Conservation (phyloP, 1,140 invertebrate species). For the Bradysia coprophila region DNA sequence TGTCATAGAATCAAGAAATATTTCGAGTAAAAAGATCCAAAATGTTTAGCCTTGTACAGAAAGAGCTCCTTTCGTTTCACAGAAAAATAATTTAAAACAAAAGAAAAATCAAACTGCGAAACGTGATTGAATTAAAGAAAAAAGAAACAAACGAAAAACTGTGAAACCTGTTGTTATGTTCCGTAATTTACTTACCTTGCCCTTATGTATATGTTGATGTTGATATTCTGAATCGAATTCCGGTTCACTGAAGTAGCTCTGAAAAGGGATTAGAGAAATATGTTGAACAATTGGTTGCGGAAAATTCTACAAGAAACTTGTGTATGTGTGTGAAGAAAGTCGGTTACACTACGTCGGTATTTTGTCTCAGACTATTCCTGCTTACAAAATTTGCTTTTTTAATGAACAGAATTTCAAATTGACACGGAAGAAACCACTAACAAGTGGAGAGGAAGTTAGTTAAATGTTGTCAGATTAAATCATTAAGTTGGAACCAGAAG, state of each 20-base stretch:
- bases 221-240: conserved; percentile 88
- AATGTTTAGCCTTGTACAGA: too few species aligned
- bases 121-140: neutral
- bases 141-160: neutral
- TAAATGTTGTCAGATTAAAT: neutral
- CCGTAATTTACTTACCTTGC: conserved; percentile 67
- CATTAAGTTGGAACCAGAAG: neutral
- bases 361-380: too few species aligned
- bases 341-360: too few species aligned
- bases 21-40: too few species aligned
- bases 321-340: neutral
- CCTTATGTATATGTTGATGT: conserved; percentile 83
- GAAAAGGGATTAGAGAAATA: conserved; percentile 23
- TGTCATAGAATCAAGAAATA: too few species aligned
- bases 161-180: too few species aligned
- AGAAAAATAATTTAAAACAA: too few species aligned
- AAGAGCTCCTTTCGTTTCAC: too few species aligned
- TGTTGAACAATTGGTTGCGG: neutral
- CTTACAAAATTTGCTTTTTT: too few species aligned
- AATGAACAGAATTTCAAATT: too few species aligned
- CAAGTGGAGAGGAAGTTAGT: neutral
- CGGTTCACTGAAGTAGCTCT: conserved; percentile 84
- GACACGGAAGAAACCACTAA: neutral
- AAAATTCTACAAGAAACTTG: neutral
- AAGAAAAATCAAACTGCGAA: too few species aligned